These are phyloP conservation scores for Ambastaia sidthimunki DNA, from an alignment of 2,797 vertebrate species.

Conservation along the genomic window DNA sequence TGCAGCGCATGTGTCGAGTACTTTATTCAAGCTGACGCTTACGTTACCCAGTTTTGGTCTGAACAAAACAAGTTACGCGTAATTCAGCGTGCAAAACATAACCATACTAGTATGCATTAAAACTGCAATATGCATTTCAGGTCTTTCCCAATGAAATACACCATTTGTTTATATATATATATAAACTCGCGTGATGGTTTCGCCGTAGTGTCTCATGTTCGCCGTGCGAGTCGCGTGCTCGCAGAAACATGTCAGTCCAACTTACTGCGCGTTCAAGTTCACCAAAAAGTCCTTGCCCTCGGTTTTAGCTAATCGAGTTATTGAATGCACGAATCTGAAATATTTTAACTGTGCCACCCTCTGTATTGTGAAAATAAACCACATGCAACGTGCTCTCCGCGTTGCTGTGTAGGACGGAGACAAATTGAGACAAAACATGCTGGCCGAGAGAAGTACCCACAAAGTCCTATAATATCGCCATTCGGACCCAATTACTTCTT, in stretches of 20 bases:
- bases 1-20: constrained; percentile 56
- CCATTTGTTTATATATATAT: background rate
- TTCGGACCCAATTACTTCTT: background rate
- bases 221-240: constrained; percentile 7
- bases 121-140: background rate
- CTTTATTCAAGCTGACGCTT: constrained; percentile 61
- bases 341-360: background rate
- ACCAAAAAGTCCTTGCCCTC: background rate
- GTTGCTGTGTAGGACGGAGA: background rate
- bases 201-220: background rate
- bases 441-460: background rate
- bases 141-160: background rate
- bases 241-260: constrained; percentile 17
- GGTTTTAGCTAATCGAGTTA: background rate
- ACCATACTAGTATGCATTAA: background rate
- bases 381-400: constrained; percentile 1
- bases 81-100: background rate
- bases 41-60: constrained; percentile 8
- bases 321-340: background rate
- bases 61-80: background rate
- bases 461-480: background rate
- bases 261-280: constrained; percentile 32
- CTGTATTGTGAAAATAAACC: background rate
- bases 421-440: constrained; percentile 8
- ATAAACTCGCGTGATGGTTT: background rate